Conservation (phyloP, 2,797 vertebrate species). For the Onychomys leucogaster region DNA sequence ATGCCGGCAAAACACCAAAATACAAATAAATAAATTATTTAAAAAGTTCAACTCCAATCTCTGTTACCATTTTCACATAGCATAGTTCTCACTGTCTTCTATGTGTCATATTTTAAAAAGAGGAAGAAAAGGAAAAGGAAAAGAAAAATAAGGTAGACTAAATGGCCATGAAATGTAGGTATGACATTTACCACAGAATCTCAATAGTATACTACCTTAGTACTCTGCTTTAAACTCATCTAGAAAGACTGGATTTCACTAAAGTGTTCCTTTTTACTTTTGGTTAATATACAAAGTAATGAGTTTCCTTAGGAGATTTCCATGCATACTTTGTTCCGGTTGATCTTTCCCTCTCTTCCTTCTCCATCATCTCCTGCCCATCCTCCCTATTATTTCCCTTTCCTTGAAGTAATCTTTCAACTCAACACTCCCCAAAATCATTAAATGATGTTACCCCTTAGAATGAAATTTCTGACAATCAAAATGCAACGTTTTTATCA, state of each 20-base stretch:
- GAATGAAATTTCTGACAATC: constrained; percentile 17
- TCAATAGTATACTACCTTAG: not conserved
- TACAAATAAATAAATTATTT: not conserved
- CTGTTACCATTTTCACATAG: not conserved
- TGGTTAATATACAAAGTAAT: not conserved
- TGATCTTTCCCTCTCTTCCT: not conserved
- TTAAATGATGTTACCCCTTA: not conserved
- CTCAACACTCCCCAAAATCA: constrained; percentile 4
- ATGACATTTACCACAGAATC: not conserved
- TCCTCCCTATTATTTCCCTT: not conserved
- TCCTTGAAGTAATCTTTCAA: not conserved
- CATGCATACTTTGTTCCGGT: not conserved
- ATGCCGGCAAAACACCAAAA: not conserved
- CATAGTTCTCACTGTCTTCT: not conserved
- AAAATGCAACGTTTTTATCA: constrained; percentile 26
- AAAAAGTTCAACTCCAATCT: not conserved
- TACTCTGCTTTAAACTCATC: not conserved
- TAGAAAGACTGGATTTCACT: not conserved
- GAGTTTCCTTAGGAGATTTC: not conserved
- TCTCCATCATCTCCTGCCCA: too few relatives aligned
- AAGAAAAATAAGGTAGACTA: constrained; percentile 33
- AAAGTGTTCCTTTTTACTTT: not conserved
- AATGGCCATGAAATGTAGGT: not conserved
- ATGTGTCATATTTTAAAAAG: not conserved
- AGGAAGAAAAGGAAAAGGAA: not conserved